Evolutionary conservation across 2,888 invertebrate genomes (phyloP).

Genomic region (Itoplectis maculator): DNA sequence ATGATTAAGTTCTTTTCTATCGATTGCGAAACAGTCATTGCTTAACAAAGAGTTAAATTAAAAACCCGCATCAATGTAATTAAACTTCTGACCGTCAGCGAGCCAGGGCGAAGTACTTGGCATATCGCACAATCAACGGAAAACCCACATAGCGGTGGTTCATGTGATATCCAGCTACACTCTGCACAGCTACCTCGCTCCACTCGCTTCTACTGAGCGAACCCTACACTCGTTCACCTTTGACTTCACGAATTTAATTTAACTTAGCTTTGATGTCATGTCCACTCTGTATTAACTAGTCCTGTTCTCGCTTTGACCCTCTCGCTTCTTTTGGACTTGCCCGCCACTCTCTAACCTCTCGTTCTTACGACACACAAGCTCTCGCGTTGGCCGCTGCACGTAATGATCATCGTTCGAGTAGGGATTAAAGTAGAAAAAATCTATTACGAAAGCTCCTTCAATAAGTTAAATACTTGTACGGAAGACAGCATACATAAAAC

Average conservation of each 20-base stretch:
- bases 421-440: slow-evolving; percentile 1
- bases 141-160: neutral
- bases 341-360: slow-evolving; percentile 8
- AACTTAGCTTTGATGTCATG: slow-evolving; percentile 54
- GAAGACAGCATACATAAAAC: no score
- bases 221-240: slow-evolving; percentile 38
- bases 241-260: slow-evolving; percentile 63
- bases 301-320: slow-evolving; percentile 24
- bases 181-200: neutral
- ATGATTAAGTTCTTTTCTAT: neutral
- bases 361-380: neutral
- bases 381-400: slow-evolving; percentile 6
- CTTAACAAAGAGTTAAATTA: neutral
- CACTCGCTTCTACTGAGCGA: slow-evolving; percentile 3
- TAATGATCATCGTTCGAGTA: slow-evolving; percentile 24
- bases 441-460: neutral
- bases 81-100: neutral
- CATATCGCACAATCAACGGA: neutral
- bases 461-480: neutral
- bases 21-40: neutral
- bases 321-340: slow-evolving; percentile 26
- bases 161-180: neutral
- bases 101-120: neutral
- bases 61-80: neutral
- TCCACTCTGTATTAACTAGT: slow-evolving; percentile 44